Evolutionary conservation across 2,888 invertebrate genomes (phyloP), one percentile per base, ranked within the genome.

Genomic region (Rhagonycha lutea): DNA sequence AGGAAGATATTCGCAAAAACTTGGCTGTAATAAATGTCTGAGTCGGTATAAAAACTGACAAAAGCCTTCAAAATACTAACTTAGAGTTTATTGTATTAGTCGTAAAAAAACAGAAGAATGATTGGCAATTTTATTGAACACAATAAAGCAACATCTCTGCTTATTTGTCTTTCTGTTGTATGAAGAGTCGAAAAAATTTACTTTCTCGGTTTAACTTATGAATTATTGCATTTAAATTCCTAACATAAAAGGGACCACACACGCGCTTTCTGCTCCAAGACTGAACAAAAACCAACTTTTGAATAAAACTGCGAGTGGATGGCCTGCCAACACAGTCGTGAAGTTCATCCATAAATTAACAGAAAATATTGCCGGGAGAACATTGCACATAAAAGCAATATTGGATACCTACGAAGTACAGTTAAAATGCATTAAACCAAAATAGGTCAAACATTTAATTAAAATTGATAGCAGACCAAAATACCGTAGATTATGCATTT

Each of bases 331-430:
- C 18, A 26, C 7, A 24, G 23, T 63, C 63, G 3, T 63, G 14
- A 63, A 18, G 18, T 68, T 68, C 28, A 7, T 26, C 47, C n/a
- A 47, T 47, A 47, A 47, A 47, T n/a, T n/a, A n/a, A 5, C 7
- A 47, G 47, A 47, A n/a, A 47, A 47, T 47, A 32, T 47, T 47
- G 47, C n/a, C n/a, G 47, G 47, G n/a, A 47, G 47, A 47, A n/a
- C 7, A 47, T 47, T n/a, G 47, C 47, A n/a, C 47, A 47, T 72
- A 72, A 72, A 72, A 72, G 72, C 68, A 72, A 14, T 72, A 68
- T 60, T 61, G 61, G 18, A 68, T 61, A 68, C 26, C 68, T 14
- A 67, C 24, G 9, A 72, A 24, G 23, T 26, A 32, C 29, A 32
- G 32, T 24, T 60, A 65, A 47, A 65, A 23, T 26, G 14, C 72